A percentile compares a stretch with the other conserved stretches of the same genome.
phyloP scores from a whole-genome alignment of 2,888 invertebrate species.

The Tethea ocularis region DNA sequence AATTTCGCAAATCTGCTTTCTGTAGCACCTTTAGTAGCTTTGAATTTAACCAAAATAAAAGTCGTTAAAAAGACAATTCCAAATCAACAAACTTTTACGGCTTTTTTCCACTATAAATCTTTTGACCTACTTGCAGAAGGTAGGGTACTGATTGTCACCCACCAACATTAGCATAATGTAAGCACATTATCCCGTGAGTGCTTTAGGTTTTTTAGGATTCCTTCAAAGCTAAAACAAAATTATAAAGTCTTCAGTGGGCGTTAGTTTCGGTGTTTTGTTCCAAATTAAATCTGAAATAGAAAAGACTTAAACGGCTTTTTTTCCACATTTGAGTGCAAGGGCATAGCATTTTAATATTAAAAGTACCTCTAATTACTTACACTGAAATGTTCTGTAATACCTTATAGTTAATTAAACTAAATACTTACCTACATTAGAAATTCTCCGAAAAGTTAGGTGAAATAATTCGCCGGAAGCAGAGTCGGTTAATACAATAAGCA shows the following conservation, averaged over 20 bases:
- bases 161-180: conserved; percentile 19
- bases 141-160: conserved; percentile 7
- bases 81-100: background rate
- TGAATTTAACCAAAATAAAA: background rate
- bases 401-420: too few species aligned
- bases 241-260: background rate
- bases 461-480: too few species aligned
- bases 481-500: too few species aligned
- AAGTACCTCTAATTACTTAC: too few species aligned
- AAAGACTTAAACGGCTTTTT: too few species aligned
- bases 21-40: too few species aligned
- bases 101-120: conserved; percentile 6
- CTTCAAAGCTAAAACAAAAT: background rate
- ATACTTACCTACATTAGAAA: too few species aligned
- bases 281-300: background rate
- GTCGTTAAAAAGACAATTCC: conserved; percentile 1
- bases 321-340: too few species aligned
- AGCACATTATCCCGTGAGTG: conserved; percentile 13
- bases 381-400: too few species aligned
- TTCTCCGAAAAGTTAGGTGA: too few species aligned
- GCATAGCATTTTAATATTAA: too few species aligned
- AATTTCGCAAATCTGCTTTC: too few species aligned
- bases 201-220: background rate
- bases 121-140: background rate
- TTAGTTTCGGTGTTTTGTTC: background rate